Percentiles rank a stretch among this genome's conserved stretches.
Evolutionary conservation across 53 echinoderm and acorn worm species (phyloP).

Genomic region (Zoroaster sp.): DNA sequence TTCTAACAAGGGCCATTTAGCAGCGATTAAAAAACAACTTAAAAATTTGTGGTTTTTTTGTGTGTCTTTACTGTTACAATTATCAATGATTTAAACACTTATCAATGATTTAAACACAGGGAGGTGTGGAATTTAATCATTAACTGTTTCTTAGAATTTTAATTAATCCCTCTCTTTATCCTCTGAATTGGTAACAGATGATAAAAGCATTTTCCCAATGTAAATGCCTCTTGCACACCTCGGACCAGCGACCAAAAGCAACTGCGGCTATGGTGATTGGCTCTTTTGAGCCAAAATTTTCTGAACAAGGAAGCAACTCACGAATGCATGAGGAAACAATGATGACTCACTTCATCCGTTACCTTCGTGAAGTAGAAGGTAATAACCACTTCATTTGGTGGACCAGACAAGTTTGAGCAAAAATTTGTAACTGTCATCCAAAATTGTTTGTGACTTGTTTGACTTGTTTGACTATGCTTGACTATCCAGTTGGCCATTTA

Average conservation of each 20-base stretch:
- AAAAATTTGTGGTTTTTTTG: no score
- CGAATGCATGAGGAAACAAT: background rate
- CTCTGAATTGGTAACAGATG: background rate
- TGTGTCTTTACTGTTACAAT: no score
- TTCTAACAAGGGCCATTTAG: no score
- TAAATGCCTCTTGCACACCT: background rate
- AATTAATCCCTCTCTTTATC: background rate
- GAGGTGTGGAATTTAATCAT: no score
- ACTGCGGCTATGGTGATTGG: background rate
- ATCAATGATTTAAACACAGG: no score
- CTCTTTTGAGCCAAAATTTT: background rate
- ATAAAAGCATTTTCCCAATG: conserved; percentile 1
- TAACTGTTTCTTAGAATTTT: no score
- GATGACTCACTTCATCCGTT: background rate
- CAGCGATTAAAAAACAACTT: no score
- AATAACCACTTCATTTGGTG: background rate
- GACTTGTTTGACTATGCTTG: no score
- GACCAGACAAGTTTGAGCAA: background rate
- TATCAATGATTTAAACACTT: no score
- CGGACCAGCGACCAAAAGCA: background rate
- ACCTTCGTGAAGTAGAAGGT: conserved; percentile 11
- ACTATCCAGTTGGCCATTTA: no score
- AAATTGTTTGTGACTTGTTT: no score
- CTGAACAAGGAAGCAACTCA: background rate
- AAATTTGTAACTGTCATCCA: background rate